These are phyloP conservation scores for Paracanthobrama guichenoti DNA, from an alignment of 2,113 vertebrate genomes.

Conservation along the genomic window DNA sequence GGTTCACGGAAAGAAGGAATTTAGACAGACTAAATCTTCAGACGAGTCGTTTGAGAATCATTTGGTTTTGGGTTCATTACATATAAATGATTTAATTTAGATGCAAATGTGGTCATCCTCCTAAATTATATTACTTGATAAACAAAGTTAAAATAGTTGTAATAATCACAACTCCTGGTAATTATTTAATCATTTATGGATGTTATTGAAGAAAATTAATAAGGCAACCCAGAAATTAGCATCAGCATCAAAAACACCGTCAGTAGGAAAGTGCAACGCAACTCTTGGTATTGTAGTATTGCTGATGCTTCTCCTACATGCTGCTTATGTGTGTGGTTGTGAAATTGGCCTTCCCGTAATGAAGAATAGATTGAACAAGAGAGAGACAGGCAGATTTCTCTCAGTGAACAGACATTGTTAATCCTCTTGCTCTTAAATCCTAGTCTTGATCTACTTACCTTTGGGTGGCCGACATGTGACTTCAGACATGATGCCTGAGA, in stretches of 20 bases:
- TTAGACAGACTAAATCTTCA: too few relatives aligned
- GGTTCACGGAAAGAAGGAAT: too few relatives aligned
- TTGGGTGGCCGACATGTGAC: neutral
- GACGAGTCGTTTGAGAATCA: too few relatives aligned
- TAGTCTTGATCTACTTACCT: constrained; percentile 36
- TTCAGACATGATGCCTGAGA: constrained; percentile 3
- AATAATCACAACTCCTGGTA: too few relatives aligned
- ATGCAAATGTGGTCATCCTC: too few relatives aligned
- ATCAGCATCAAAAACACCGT: neutral
- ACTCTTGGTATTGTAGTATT: neutral
- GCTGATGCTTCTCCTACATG: neutral
- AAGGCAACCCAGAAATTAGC: too few relatives aligned
- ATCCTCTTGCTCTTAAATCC: constrained; percentile 49
- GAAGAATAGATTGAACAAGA: neutral
- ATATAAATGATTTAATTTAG: too few relatives aligned
- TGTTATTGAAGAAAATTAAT: too few relatives aligned
- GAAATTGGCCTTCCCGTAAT: neutral
- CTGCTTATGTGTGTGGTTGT: neutral
- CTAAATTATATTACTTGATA: too few relatives aligned
- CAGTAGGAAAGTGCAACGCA: neutral
- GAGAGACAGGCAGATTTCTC: neutral
- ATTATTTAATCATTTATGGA: too few relatives aligned
- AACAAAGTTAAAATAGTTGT: too few relatives aligned
- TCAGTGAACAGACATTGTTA: neutral
- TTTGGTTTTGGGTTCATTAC: too few relatives aligned